phyloP scores from a whole-genome alignment of 2,113 vertebrate species.

The Meles meles region DNA sequence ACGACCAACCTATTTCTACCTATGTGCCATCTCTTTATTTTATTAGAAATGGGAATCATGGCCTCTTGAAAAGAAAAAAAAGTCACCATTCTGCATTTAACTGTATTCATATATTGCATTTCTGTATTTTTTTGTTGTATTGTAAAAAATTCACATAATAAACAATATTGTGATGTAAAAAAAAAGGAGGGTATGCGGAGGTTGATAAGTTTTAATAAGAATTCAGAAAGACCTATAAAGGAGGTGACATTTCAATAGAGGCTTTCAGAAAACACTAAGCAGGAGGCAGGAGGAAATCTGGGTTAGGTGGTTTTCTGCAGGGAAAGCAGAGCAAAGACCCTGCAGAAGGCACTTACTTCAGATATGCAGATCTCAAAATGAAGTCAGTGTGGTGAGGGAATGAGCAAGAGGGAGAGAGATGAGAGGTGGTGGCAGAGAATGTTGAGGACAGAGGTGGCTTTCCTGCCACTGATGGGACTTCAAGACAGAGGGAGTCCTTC shows the following conservation, averaged over 20 bases:
- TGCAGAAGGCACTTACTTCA: too few relatives aligned
- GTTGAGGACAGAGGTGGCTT: not conserved
- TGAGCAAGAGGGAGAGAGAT: not conserved
- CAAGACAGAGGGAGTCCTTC: too few relatives aligned
- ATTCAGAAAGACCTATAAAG: too few relatives aligned
- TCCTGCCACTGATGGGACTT: not conserved
- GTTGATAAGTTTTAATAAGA: too few relatives aligned
- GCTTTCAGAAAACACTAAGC: too few relatives aligned
- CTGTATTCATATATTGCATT: constrained; percentile 96
- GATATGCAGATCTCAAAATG: not conserved
- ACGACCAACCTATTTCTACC: constrained; percentile 85
- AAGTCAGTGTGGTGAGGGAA: not conserved
- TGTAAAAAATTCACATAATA: too few relatives aligned
- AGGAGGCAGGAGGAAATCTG: not conserved
- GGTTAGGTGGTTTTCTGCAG: not conserved
- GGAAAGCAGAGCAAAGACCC: too few relatives aligned
- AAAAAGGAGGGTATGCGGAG: too few relatives aligned
- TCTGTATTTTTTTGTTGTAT: constrained; percentile 98
- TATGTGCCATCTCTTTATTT: constrained; percentile 86
- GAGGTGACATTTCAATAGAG: too few relatives aligned
- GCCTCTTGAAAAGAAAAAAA: constrained; percentile 84
- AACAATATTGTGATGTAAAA: too few relatives aligned
- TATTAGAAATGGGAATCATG: constrained; percentile 87
- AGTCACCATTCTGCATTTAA: constrained; percentile 88
- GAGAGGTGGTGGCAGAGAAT: not conserved